Percentiles rank a stretch among this genome's conserved stretches.
Conservation (phyloP, 1,140 invertebrate species). For the Brachionus angularis region DNA sequence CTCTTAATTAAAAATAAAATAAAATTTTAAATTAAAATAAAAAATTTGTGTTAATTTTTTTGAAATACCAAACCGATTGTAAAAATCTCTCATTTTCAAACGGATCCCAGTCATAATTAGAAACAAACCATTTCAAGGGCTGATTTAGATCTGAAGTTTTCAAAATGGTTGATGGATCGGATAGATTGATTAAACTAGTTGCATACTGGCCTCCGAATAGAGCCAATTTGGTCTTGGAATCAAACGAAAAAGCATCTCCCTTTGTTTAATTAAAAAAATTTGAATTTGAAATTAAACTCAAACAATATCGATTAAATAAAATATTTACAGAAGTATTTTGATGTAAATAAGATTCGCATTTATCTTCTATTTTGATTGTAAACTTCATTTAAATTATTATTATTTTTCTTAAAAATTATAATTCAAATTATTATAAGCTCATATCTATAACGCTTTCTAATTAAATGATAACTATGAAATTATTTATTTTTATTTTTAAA, state of each 20-base stretch:
- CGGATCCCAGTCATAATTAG: constrained; percentile 22
- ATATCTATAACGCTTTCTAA: too few relatives aligned
- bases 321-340: background rate
- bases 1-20: background rate
- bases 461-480: too few relatives aligned
- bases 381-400: too few relatives aligned
- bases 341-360: constrained; percentile 1
- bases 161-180: background rate
- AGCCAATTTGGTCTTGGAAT: background rate
- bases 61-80: constrained; percentile 30
- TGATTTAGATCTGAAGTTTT: background rate
- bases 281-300: too few relatives aligned
- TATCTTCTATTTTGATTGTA: constrained; percentile 17
- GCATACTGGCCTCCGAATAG: background rate
- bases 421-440: too few relatives aligned
- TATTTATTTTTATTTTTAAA: too few relatives aligned
- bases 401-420: too few relatives aligned
- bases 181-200: background rate
- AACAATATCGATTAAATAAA: too few relatives aligned
- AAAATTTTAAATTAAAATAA: background rate
- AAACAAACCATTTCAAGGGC: constrained; percentile 22
- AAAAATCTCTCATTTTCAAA: constrained; percentile 6
- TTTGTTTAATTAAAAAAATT: background rate
- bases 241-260: constrained; percentile 28
- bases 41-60: background rate